Evolutionary conservation across 2,888 invertebrate species (phyloP).

Genomic region (Teleiodes luculella): DNA sequence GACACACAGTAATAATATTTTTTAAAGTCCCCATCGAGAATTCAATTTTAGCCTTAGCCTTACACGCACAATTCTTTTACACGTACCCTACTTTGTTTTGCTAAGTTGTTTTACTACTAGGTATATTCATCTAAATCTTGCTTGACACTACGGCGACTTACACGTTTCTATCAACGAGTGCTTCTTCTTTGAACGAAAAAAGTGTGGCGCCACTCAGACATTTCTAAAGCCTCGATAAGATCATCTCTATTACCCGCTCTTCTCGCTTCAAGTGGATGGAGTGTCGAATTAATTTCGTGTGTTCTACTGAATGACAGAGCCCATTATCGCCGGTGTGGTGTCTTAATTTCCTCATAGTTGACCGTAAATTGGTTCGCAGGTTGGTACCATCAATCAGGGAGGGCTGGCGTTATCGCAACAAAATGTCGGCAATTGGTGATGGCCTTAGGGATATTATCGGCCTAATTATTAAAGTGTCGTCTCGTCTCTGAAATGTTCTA

Average conservation of each 20-base stretch:
- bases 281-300: conserved; percentile 41
- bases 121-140: too few species aligned
- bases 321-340: conserved; percentile 59
- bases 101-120: too few species aligned
- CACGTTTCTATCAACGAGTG: not conserved
- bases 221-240: not conserved
- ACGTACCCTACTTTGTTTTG: too few species aligned
- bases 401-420: not conserved
- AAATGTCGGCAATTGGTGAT: not conserved
- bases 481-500: not conserved
- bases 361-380: conserved; percentile 55
- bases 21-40: too few species aligned
- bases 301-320: conserved; percentile 63
- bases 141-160: not conserved
- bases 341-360: conserved; percentile 61
- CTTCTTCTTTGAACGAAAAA: not conserved
- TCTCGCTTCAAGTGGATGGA: not conserved
- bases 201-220: not conserved
- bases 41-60: too few species aligned
- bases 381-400: conserved; percentile 60
- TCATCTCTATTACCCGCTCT: not conserved
- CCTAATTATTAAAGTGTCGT: not conserved
- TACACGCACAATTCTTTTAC: too few species aligned
- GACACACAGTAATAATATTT: too few species aligned
- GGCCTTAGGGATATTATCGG: not conserved